Conservation (phyloP, 2,888 invertebrate genomes). For the Tetramorium bicarinatum region DNA sequence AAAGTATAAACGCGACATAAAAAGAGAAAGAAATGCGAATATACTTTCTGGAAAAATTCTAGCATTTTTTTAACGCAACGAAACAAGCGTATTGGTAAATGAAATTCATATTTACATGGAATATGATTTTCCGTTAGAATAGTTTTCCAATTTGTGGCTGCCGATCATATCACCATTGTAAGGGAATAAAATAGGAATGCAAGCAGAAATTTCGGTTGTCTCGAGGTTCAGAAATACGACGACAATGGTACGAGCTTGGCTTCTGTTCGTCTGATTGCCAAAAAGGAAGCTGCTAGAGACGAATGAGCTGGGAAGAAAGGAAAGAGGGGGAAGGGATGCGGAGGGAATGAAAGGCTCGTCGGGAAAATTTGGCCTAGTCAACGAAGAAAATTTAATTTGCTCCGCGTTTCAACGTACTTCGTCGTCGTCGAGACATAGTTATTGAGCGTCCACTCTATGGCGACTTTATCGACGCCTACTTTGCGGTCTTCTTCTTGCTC, state of each 20-base stretch:
- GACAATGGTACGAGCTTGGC: conserved; percentile 31
- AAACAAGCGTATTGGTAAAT: background rate
- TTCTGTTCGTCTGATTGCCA: conserved; percentile 71
- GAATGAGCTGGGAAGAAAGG: conserved; percentile 29
- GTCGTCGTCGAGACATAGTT: conserved; percentile 16
- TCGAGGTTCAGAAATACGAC: conserved; percentile 25
- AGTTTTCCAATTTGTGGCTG: conserved; percentile 19
- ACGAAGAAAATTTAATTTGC: conserved; percentile 67
- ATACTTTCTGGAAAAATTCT: background rate
- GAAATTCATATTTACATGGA: background rate
- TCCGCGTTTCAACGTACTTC: conserved; percentile 21
- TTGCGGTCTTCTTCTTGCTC: conserved; percentile 44
- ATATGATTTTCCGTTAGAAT: background rate
- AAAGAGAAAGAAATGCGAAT: background rate
- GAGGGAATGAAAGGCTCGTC: conserved; percentile 37
- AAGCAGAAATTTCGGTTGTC: conserved; percentile 55
- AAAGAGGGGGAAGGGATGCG: conserved; percentile 12
- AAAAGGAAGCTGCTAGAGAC: conserved; percentile 61
- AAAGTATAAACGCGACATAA: no score
- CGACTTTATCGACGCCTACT: conserved; percentile 43
- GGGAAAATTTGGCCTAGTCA: conserved; percentile 56
- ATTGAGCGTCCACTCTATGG: conserved; percentile 32
- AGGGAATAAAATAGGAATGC: conserved; percentile 11
- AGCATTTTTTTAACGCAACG: background rate
- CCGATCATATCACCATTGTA: background rate